Base-by-base conservation (phyloP, 2,797 vertebrate species). In the Paratrypauchen microcephalus region DNA sequence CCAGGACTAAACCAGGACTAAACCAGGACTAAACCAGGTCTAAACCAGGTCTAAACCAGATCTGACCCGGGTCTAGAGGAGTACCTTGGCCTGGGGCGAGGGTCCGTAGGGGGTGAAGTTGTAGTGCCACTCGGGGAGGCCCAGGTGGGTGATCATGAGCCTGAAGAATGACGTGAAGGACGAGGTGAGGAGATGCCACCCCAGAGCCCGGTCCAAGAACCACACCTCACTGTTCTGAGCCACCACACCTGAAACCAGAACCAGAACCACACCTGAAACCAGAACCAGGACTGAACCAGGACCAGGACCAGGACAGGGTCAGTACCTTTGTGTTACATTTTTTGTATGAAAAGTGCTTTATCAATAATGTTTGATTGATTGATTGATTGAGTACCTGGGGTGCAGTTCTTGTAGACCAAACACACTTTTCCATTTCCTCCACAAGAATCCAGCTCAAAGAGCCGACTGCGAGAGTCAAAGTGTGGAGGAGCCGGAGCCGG, bases 61-160 rank as follows among this genome's bases (percentile, higher is more conserved):
- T 26, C 24, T 26, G 2, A 26, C 1, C 28, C 28, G 3, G 28
- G 28, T 32, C 30, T 41, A 41, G 13, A 41, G 47, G 18, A 18
- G 21, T 92, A 98, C 97, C 96, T 97, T 97, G 79, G 96, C 96
- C 81, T 96, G 95, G 1, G 97, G 97, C 80, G 96, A 98, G 66
- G 96, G 91, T 5, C 97, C 96, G 2, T 98, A 98, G 58, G 94
- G 94, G 56, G 97, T 99, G 86, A 97, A 98, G 73, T 89, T 80
- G 0, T 98, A 97, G 57, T 98, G 97, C 97, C 97, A 99, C 86
- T 99, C 97, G 0, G 97, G 97, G 36, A 99, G 94, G 65, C 97
- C 97, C 72, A 98, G 89, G 80, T 99, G 95, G 2, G 95, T 97
- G 83, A 99, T 94, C 85, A 99, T 96, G 72, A 99, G 93, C 59